Evolutionary conservation across 2,888 invertebrate species (phyloP).

Genomic region (Hyalella azteca): DNA sequence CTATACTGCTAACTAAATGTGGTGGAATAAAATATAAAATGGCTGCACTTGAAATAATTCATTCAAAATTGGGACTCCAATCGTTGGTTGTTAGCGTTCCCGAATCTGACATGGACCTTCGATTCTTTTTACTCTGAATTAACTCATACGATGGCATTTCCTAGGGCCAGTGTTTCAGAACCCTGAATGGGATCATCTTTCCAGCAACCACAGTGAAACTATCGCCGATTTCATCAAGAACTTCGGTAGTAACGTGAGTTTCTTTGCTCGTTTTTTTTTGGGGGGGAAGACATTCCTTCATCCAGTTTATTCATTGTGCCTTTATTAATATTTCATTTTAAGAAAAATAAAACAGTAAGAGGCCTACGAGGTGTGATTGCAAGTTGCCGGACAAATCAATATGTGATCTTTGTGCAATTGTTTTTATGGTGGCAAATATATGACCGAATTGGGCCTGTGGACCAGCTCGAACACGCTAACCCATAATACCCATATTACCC

Average conservation of each 20-base stretch:
- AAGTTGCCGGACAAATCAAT: slow-evolving; percentile 33
- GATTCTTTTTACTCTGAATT: not conserved
- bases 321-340: not conserved
- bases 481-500: no score
- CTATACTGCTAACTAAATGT: no score
- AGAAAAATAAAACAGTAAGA: slow-evolving; percentile 27
- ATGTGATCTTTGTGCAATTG: not conserved
- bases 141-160: not conserved
- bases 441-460: slow-evolving; percentile 7
- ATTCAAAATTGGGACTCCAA: not conserved
- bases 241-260: slow-evolving; percentile 25
- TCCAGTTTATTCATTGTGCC: not conserved
- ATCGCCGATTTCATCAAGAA: slow-evolving; percentile 34
- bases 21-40: not conserved
- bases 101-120: slow-evolving; percentile 1
- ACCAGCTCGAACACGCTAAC: no score
- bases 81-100: not conserved
- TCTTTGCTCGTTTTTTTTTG: no score
- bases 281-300: no score
- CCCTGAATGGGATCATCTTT: slow-evolving; percentile 11
- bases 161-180: slow-evolving; percentile 16
- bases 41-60: not conserved
- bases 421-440: not conserved
- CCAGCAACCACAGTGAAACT: slow-evolving; percentile 28
- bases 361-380: slow-evolving; percentile 34